These are phyloP conservation scores for Alligator mississippiensis DNA, from an alignment of 2,113 vertebrate genomes.

Conservation along the genomic window DNA sequence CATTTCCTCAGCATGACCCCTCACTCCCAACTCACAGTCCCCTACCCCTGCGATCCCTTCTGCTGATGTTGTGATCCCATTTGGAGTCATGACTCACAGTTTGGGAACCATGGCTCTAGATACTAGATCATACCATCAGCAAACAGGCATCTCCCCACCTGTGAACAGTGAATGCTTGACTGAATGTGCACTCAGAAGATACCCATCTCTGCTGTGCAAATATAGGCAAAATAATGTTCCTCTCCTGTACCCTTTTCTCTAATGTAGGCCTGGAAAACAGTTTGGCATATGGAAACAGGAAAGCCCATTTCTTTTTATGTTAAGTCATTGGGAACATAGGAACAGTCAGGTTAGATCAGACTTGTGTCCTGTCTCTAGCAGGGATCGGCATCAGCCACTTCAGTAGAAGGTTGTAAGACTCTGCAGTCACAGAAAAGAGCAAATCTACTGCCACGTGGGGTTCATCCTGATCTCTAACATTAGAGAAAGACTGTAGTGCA, in stretches of 20 bases:
- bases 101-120: background rate
- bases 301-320: background rate
- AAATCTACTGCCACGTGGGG: background rate
- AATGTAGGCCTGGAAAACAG: background rate
- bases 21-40: no score
- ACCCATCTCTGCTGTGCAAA: background rate
- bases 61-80: no score
- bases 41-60: no score
- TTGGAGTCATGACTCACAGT: no score
- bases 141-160: rapidly evolving
- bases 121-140: background rate
- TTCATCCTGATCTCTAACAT: background rate
- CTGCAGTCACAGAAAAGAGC: background rate
- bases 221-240: background rate
- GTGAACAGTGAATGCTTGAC: background rate
- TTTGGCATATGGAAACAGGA: background rate
- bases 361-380: background rate
- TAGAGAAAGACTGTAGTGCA: background rate
- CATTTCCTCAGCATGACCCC: no score
- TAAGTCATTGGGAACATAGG: slow-evolving; percentile 38
- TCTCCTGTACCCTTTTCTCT: slow-evolving; percentile 8
- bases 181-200: background rate
- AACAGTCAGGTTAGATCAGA: slow-evolving; percentile 50
- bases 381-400: background rate
- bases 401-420: background rate